Evolutionary conservation across 2,888 invertebrate genomes (phyloP).

Genomic region (Drosophila nr. medialis): DNA sequence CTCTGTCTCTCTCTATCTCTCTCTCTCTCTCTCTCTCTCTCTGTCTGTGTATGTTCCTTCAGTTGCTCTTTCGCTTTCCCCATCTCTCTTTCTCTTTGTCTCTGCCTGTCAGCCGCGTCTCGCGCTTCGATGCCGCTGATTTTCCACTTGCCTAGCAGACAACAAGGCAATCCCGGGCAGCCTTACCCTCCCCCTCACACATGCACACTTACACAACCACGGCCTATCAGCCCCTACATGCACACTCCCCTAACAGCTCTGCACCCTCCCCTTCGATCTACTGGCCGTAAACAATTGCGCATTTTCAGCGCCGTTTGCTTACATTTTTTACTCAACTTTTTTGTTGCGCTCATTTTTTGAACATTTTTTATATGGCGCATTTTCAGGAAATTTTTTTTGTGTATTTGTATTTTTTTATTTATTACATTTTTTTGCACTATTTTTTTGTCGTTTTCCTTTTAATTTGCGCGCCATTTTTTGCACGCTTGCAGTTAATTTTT

Average conservation of each 20-base stretch:
- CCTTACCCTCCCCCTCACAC: slow-evolving; percentile 3
- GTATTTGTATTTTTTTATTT: slow-evolving; percentile 14
- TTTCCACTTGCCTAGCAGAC: slow-evolving; percentile 76
- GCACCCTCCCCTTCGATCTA: slow-evolving; percentile 10
- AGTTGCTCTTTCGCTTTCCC: not conserved
- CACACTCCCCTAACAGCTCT: not conserved
- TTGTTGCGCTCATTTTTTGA: slow-evolving; percentile 43
- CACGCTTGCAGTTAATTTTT: slow-evolving; percentile 62
- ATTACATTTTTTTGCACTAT: slow-evolving; percentile 22
- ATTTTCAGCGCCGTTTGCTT: slow-evolving; percentile 77
- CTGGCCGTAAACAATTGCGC: slow-evolving; percentile 76
- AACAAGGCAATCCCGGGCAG: slow-evolving; percentile 56
- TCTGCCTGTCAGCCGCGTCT: slow-evolving; percentile 22
- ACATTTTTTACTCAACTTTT: slow-evolving; percentile 53
- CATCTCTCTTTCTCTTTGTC: slow-evolving; percentile 3
- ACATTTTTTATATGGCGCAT: slow-evolving; percentile 57
- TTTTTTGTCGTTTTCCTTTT: slow-evolving; percentile 71
- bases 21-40: not conserved
- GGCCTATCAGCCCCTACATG: slow-evolving; percentile 41
- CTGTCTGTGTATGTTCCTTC: slow-evolving; percentile 1
- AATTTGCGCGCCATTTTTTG: slow-evolving; percentile 73
- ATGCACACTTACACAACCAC: slow-evolving; percentile 3
- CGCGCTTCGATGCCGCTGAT: slow-evolving; percentile 67
- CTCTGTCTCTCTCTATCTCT: not conserved
- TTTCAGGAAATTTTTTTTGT: slow-evolving; percentile 41